Base-by-base conservation (phyloP, 2,888 invertebrate species). In the Alsophila aescularia region DNA sequence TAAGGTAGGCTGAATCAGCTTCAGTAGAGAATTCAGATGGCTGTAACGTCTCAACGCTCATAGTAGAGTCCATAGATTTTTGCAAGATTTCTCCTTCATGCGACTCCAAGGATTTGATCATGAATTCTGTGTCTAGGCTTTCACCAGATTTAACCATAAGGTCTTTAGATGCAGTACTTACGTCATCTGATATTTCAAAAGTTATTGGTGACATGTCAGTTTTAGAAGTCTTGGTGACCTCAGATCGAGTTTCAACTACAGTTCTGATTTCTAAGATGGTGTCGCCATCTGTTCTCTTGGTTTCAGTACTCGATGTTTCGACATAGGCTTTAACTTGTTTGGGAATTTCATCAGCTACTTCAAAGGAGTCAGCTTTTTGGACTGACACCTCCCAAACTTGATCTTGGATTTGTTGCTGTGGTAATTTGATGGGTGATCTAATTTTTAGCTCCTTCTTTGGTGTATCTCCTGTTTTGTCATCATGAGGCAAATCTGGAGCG, bases 71-170 rank as follows among this genome's bases (percentile, higher is more conserved):
- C 53, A 92, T 90, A 29, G 92, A 92, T 67, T 92, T 92, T 64
- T 92, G 92, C 50, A 92, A 73, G 13, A 91, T 78, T 79, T 92
- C 92, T 41, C 85, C 89, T 75, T 92, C 92, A 58, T 92, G 92
- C 7, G 90, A 92, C 70, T 92, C 92, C 52, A 92, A 77, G 34
- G 92, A 92, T 64, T 92, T 92, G 2, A 92, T 75, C 92, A 92
- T 92, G 63, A 73, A 90, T 70, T 92, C 92, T 10, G 92, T 92
- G 53, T 92, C 92, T 40, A 90, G 70, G 50, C 92, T 92, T 74
- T 92, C 92, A 27, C 90, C 92, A 27, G 92, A 92, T 76, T 92
- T 92, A 4, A 90, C 77, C 92, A 92, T 92, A 5, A 89, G 75
- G 58, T 92, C 92, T 75, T 87, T 92, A 2, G 91, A 90, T 27